Evolutionary conservation across 2,888 invertebrate genomes (phyloP).

Genomic region (Crematogaster levior): DNA sequence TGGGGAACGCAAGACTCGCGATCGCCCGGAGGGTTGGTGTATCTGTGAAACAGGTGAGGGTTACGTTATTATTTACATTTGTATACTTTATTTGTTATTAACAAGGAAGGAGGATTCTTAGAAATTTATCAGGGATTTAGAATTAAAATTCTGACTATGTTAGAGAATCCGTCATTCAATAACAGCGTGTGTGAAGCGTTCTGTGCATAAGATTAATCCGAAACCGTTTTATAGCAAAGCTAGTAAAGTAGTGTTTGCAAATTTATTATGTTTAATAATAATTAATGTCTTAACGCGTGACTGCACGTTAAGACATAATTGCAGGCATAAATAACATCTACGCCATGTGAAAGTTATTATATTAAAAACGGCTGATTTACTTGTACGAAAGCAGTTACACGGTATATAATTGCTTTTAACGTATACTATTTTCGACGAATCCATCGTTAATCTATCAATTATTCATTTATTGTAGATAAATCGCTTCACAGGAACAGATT

Average conservation of each 20-base stretch:
- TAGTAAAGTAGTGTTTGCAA: not conserved
- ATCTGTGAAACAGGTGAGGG: conserved; percentile 70
- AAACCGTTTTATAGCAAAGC: not conserved
- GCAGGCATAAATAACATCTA: not conserved
- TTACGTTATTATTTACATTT: not conserved
- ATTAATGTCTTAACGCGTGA: no score
- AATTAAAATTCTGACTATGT: not conserved
- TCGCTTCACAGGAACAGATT: not conserved
- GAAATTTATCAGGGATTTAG: not conserved
- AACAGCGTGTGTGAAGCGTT: not conserved
- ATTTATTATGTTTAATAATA: conserved; percentile 2
- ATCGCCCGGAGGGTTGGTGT: conserved; percentile 77
- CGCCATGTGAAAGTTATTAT: not conserved
- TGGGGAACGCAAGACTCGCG: conserved; percentile 77
- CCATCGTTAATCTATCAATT: conserved; percentile 20
- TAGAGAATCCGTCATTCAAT: not conserved
- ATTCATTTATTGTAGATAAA: not conserved
- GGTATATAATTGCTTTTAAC: not conserved
- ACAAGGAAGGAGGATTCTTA: not conserved
- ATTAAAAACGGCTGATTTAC: not conserved
- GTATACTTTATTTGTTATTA: not conserved
- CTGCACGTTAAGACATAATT: no score
- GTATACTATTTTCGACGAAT: conserved; percentile 3
- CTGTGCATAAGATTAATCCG: not conserved
- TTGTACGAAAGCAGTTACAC: not conserved